A percentile compares a stretch with the other conserved stretches of the same genome.
These are phyloP conservation scores for Auanema freiburgensis DNA, from an alignment of 2,888 invertebrate species.

Conservation along the genomic window DNA sequence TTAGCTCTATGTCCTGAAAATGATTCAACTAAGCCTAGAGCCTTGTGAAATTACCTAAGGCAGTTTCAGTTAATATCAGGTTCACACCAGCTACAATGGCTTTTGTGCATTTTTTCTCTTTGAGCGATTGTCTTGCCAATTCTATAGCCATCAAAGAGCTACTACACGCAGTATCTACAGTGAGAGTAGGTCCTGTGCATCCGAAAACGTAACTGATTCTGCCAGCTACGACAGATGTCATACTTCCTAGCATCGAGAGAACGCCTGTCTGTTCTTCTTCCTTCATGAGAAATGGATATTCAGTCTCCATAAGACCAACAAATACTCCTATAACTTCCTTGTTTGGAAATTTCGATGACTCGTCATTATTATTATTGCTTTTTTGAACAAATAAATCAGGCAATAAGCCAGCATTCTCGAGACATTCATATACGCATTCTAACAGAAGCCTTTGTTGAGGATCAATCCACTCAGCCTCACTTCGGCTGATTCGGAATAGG, in stretches of 20 bases:
- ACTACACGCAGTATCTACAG: constrained; percentile 93
- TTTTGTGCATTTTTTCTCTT: constrained; percentile 83
- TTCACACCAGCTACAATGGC: constrained; percentile 84
- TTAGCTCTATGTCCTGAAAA: constrained; percentile 48
- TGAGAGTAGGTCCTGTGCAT: constrained; percentile 76
- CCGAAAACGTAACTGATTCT: constrained; percentile 51
- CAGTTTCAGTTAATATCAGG: constrained; percentile 67
- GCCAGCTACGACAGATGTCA: constrained; percentile 51
- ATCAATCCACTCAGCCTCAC: constrained; percentile 59
- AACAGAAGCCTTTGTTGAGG: constrained; percentile 60
- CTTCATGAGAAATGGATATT: constrained; percentile 50
- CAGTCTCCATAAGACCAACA: constrained; percentile 60
- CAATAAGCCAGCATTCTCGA: constrained; percentile 46
- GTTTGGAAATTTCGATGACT: constrained; percentile 7
- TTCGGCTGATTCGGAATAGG: constrained; percentile 56
- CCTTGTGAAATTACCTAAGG: constrained; percentile 35
- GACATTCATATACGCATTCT: constrained; percentile 56
- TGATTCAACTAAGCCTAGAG: too few relatives aligned
- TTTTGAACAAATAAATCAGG: background rate
- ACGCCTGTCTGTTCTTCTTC: constrained; percentile 30
- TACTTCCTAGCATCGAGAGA: constrained; percentile 49
- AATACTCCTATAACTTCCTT: constrained; percentile 47
- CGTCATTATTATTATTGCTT: constrained; percentile 6
- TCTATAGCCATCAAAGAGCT: constrained; percentile 90
- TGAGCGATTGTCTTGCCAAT: constrained; percentile 73